Base-by-base conservation (phyloP, 2,797 vertebrate species). In the Austrolebias charrua region DNA sequence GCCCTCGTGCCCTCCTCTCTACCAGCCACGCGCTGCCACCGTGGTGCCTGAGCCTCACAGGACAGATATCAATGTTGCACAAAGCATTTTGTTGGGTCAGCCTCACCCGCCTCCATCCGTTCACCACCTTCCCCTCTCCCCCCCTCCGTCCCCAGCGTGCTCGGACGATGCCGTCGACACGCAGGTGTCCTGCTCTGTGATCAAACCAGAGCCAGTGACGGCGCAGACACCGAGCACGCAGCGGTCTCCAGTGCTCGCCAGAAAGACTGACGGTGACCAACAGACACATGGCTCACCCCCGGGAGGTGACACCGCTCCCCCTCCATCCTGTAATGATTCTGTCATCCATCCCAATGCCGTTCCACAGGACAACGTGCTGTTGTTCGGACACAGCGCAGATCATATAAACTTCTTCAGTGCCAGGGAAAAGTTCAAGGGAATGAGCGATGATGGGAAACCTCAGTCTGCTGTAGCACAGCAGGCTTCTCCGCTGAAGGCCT, bases 391-490 rank as follows among this genome's bases (percentile, higher is more conserved):
- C 63, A 94, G 93, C 60, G 86, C 92, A 0, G 98, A 99, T 83
- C 93, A 96, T 84, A 99, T 99, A 28, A 95, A 97, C 88, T 99
- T 99, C 88, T 95, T 96, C 86, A 98, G 95, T 1, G 97, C 97
- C 82, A 93, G 96, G 68, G 96, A 96, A 84, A 99, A 98, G 82
- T 99, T 99, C 5, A 95, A 95, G 78, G 96, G 93, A 64, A 93
- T 98, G 84, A 95, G 96, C 75, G 94, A 95, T 86, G 96, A 98
- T 70, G 90, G 90, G 53, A 90, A 92, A 13, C 74, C 89, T 0
- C 88, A 86, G 4, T 77, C 90, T 45, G 88, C 91, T 80, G 92
- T 89, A 0, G 69, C 70, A 38, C 90, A 91, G 67, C 91, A 79
- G 73, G 12, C 51, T 0, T 14, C 64, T 24, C 88, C 59, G 57